Evolutionary conservation across 2,113 vertebrate genomes (phyloP).

Genomic region (Ammodytes marinus): DNA sequence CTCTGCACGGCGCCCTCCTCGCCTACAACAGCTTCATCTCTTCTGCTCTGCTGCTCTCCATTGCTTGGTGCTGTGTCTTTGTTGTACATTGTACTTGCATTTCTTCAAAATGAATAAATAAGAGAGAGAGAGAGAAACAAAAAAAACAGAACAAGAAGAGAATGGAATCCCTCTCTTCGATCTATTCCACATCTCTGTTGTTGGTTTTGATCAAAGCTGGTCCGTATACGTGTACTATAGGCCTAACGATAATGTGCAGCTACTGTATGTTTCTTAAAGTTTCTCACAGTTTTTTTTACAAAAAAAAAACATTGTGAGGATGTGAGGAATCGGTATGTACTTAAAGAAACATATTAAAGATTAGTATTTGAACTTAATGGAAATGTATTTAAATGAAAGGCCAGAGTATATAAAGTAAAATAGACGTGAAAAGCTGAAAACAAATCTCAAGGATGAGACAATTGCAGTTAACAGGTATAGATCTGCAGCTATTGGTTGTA

Average conservation of each 20-base stretch:
- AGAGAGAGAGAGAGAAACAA: constrained; percentile 28
- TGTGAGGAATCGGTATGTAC: too few relatives aligned
- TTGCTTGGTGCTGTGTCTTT: constrained; percentile 96
- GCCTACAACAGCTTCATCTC: constrained; percentile 72
- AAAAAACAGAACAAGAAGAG: constrained; percentile 28
- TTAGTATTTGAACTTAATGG: too few relatives aligned
- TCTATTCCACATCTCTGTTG: not conserved
- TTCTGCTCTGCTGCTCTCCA: constrained; percentile 83
- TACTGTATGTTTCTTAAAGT: not conserved
- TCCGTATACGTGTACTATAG: not conserved
- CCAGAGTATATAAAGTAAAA: too few relatives aligned
- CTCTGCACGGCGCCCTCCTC: constrained; percentile 61
- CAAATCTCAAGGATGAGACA: not conserved
- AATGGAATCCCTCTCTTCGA: constrained; percentile 18
- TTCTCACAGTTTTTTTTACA: not conserved
- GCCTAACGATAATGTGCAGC: not conserved
- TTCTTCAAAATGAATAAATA: constrained; percentile 91
- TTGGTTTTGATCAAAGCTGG: not conserved
- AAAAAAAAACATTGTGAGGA: too few relatives aligned
- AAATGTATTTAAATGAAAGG: too few relatives aligned
- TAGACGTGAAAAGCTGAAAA: not conserved
- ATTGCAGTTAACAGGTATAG: not conserved
- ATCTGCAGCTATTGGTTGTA: constrained; percentile 13
- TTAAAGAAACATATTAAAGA: too few relatives aligned
- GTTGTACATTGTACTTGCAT: constrained; percentile 92